A percentile compares a stretch with the other conserved stretches of the same genome.
These are phyloP conservation scores for Anthonomus grandis DNA, from an alignment of 1,140 invertebrate species.

Conservation along the genomic window DNA sequence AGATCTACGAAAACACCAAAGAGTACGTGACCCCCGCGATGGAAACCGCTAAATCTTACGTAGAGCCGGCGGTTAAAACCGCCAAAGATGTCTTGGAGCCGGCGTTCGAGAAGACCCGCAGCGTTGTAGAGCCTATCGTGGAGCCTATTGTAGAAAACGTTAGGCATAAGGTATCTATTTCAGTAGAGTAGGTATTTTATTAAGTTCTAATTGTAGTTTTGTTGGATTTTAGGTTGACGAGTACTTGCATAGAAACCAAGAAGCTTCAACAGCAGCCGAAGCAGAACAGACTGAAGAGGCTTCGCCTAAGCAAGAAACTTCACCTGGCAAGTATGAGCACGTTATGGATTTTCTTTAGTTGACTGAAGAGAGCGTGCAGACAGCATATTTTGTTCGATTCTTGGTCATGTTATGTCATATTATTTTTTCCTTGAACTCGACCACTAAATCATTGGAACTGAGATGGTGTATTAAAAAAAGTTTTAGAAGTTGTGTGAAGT, in stretches of 20 bases:
- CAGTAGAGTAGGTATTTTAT: background rate
- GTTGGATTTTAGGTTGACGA: constrained; percentile 29
- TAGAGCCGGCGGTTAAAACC: constrained; percentile 37
- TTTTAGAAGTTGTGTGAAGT: no score
- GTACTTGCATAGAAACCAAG: constrained; percentile 26
- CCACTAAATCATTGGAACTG: no score
- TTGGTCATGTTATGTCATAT: no score
- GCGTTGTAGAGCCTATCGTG: constrained; percentile 34
- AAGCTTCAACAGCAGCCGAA: constrained; percentile 8
- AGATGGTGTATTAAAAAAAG: no score
- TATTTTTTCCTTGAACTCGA: no score
- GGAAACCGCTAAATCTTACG: constrained; percentile 31
- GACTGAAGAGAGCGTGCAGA: no score
- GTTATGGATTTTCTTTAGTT: no score
- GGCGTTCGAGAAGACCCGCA: constrained; percentile 28
- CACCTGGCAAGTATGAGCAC: background rate
- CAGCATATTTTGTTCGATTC: no score
- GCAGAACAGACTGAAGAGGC: background rate
- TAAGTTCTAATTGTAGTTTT: background rate
- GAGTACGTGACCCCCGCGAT: constrained; percentile 49
- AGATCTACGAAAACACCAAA: constrained; percentile 58
- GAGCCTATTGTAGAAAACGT: constrained; percentile 38
- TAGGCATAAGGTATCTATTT: constrained; percentile 27
- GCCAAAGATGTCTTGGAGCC: constrained; percentile 38
- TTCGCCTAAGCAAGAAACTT: background rate